Evolutionary conservation across 2,888 invertebrate species (phyloP), one percentile per base, ranked within the genome.

Genomic region (Diachrysia chrysitis): DNA sequence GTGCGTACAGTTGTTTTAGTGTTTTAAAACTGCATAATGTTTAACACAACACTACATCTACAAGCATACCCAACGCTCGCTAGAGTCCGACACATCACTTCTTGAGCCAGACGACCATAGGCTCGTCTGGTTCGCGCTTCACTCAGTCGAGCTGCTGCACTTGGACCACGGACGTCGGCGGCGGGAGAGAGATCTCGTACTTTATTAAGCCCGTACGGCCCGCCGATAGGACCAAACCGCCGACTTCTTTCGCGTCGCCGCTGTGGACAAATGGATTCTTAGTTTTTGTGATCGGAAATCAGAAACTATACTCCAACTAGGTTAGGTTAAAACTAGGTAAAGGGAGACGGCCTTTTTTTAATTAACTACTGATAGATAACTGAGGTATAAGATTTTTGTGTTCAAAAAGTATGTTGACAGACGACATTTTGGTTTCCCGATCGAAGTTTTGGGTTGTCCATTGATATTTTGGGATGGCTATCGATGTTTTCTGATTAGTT

Each of bases 121-220:
- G 68, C 58, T 84, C 83, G 68, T 82, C 81, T 62, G 82, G 83
- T 58, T 86, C 84, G 1, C 72, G 76, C 78, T 83, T 86, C 25
- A 78, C 87, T 94, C 93, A 95, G 87, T 95, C 95, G n/a, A 95
- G 83, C 72, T 93, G 93, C 68, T 95, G 95, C 66, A 95, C 95
- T 72, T 95, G 95, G 0, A 95, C 94, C 3, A 94, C 95, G 0
- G 93, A 91, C 7, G 90, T 86, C 69, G 95, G 94, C 23, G 93
- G 95, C 1, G 96, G 96, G 73, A 96, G 92, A 25, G 94, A 91
- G 76, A 96, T 96, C 90, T 96, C 96, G 85, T 96, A 96, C 87
- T 96, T 96, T 79, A 96, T 96, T 66, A 96, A 95, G 69, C 87
- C 95, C 60, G 89, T 90, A 74, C 89, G 91, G 53, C 90, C 95